phyloP scores from a whole-genome alignment of 2,113 vertebrate genomes.

The Acanthisitta chloris region DNA sequence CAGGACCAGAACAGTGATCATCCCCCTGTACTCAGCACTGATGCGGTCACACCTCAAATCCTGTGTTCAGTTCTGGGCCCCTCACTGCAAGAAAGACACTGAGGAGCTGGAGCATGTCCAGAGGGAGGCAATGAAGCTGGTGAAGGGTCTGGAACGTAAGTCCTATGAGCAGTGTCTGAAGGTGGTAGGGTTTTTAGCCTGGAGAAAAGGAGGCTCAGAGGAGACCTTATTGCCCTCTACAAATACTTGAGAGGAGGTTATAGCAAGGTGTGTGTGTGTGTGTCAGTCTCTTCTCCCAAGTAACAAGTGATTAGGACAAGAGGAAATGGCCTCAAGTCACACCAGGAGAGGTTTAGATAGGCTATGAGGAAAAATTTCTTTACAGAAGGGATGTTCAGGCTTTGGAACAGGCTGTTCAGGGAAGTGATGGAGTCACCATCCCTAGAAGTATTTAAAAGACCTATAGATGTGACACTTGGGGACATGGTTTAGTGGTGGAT shows the following conservation, averaged over 20 bases:
- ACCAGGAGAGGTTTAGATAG: not conserved
- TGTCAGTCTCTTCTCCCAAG: not conserved
- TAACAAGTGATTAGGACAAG: not conserved
- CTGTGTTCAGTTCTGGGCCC: not conserved
- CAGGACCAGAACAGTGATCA: not conserved
- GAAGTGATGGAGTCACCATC: not conserved
- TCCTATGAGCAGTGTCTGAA: not conserved
- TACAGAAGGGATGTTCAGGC: not conserved
- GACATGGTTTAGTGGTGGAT: not conserved
- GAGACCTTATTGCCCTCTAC: not conserved
- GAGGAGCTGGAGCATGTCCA: not conserved
- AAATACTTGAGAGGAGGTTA: not conserved
- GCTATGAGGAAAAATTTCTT: not conserved
- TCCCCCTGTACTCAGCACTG: fast-evolving
- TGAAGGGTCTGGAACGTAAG: not conserved
- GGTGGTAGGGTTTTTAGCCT: not conserved
- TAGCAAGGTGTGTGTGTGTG: not conserved
- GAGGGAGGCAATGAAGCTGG: not conserved
- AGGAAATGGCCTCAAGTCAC: not conserved
- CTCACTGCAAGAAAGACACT: too few relatives aligned
- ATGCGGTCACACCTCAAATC: not conserved
- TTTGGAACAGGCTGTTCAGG: not conserved
- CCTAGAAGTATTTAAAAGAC: not conserved
- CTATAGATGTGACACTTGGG: not conserved
- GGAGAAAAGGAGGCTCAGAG: not conserved